phyloP scores from a whole-genome alignment of 1,140 invertebrate genomes.

The Palaemon carinicauda region DNA sequence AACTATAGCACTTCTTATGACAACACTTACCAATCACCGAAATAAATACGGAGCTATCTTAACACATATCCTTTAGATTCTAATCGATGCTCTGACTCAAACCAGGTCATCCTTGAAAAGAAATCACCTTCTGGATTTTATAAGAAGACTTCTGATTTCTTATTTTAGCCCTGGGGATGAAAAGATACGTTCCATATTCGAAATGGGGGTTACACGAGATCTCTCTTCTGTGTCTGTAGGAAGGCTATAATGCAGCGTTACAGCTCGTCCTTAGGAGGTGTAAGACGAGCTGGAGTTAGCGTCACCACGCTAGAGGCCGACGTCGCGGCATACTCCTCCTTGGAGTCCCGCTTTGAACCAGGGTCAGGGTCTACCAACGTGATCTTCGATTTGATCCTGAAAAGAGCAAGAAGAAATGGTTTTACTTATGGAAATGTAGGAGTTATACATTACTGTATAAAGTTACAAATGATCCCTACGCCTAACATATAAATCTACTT shows the following conservation, averaged over 20 bases:
- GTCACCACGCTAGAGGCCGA: constrained; percentile 47
- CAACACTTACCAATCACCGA: too few species aligned
- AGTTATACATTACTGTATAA: too few species aligned
- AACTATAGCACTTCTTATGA: too few species aligned
- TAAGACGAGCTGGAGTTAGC: constrained; percentile 28
- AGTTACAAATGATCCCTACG: too few species aligned
- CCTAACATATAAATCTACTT: too few species aligned
- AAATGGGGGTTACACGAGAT: not conserved
- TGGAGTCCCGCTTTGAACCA: constrained; percentile 10
- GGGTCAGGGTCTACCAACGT: constrained; percentile 57
- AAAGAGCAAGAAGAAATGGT: not conserved
- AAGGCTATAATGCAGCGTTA: not conserved
- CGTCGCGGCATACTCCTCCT: constrained; percentile 16
- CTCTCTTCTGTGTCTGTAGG: not conserved
- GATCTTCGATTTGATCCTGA: constrained; percentile 53
- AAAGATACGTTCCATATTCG: not conserved
- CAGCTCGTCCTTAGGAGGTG: constrained; percentile 45
- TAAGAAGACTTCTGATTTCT: too few species aligned
- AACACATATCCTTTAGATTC: too few species aligned
- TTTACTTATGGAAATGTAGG: too few species aligned
- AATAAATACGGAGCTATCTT: too few species aligned
- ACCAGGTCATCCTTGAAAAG: too few species aligned
- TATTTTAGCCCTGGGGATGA: not conserved
- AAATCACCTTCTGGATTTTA: too few species aligned
- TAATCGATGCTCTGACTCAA: too few species aligned